Evolutionary conservation across 2,888 invertebrate species (phyloP), one percentile per base, ranked within the genome.

Genomic region (Leptinotarsa haldemani): DNA sequence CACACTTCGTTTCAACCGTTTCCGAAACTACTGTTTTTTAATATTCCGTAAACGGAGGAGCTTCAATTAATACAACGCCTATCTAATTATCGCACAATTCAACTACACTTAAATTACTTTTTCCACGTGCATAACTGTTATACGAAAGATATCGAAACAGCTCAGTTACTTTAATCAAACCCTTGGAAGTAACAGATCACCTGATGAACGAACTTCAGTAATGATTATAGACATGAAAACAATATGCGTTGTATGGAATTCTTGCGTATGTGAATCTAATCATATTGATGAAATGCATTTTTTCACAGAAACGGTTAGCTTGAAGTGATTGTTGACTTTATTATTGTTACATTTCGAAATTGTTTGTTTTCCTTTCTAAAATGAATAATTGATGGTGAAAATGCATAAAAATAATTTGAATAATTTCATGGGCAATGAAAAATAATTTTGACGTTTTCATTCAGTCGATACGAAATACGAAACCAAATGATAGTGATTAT

Each of bases 101-200:
- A 61, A 3, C 9, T 30, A 2, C 30, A 61, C 40, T 61, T 40
- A 12, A 40, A 30, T 61, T 4, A 61, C 22, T 61, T 61, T 61
- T 61, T 61, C 61, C 61, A 30, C 61, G 61, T 61, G 61, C 61
- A 66, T 70, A 67, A 74, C 74, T 63, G 74, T 74, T 56, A 20
- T 61, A n/a, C 65, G 30, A 69, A 73, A 58, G 61, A 20, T 63
- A 70, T 70, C 65, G 56, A 74, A 70, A 73, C 50, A 65, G 61
- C 70, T 74, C 73, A 58, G 70, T 74, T 74, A 74, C 66, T 70
- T 74, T 74, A 74, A 74, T 74, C 74, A 74, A 64, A 70, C 61
- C 70, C 56, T 70, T 70, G 52, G 25, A 66, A 64, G 47, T 63
- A 61, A 61, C 61, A 12, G 61, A 61, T 61, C 61, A n/a, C 9